Evolutionary conservation across 2,888 invertebrate genomes (phyloP).

Genomic region (Nezara viridula): DNA sequence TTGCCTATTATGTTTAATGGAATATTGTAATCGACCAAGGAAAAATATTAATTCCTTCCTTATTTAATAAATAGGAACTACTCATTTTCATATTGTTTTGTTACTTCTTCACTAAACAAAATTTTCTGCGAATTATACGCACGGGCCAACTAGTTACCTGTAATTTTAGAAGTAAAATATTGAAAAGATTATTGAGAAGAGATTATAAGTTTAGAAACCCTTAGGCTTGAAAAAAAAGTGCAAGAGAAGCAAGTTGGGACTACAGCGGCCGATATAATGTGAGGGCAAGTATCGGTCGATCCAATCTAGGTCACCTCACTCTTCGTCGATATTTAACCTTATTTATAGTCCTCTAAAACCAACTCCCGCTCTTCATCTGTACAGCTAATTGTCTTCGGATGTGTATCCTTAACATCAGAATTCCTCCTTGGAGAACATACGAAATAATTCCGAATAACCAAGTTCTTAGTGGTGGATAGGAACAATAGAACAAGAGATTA

Average conservation of each 20-base stretch:
- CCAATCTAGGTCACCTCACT: conserved; percentile 49
- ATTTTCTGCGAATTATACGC: too few species aligned
- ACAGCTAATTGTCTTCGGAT: not conserved
- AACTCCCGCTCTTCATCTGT: conserved; percentile 36
- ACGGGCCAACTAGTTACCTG: too few species aligned
- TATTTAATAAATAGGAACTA: too few species aligned
- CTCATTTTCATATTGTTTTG: too few species aligned
- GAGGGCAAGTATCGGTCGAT: conserved; percentile 34
- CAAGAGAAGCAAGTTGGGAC: conserved; percentile 10
- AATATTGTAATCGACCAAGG: too few species aligned
- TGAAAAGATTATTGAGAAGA: not conserved
- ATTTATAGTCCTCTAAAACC: conserved; percentile 40
- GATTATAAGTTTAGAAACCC: conserved; percentile 25
- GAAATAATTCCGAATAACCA: not conserved
- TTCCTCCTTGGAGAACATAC: not conserved
- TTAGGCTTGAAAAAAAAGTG: not conserved
- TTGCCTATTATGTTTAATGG: too few species aligned
- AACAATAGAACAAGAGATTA: not conserved
- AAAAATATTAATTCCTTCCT: too few species aligned
- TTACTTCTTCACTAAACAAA: too few species aligned
- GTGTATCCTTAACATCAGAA: not conserved
- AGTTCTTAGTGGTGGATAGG: not conserved
- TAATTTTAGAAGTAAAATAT: not conserved
- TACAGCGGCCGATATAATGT: not conserved
- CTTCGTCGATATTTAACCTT: conserved; percentile 55